Evolutionary conservation across 2,797 vertebrate species (phyloP), one percentile per base, ranked within the genome.

Genomic region (Chelon auratus): DNA sequence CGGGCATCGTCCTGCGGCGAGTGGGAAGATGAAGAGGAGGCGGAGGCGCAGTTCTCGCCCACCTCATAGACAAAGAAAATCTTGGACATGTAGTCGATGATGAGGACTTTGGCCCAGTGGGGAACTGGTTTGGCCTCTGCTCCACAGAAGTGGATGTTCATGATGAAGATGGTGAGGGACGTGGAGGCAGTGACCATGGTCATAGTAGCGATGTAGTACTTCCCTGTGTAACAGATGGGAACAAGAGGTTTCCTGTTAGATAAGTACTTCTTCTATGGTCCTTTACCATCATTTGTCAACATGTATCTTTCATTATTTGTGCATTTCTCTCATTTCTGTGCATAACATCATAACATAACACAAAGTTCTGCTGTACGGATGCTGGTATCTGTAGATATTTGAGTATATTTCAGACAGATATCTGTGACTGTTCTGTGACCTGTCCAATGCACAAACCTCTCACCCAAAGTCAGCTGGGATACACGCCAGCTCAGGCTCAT

Each of bases 91-190:
- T 99, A 98, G 89, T 96, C 96, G 75, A 99, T 94, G 88, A 99
- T 97, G 81, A 99, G 91, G 62, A 99, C 95, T 78, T 95, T 96
- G 36, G 97, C 98, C 98, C 98, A 99, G 4, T 87, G 95, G 0
- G 98, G 98, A 55, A 99, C 97, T 1, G 98, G 97, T 79, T 95
- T 97, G 81, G 98, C 97, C 86, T 98, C 97, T 0, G 96, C 94
- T 13, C 98, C 97, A 20, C 98, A 99, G 74, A 98, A 98, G 81
- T 99, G 97, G 68, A 99, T 96, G 59, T 99, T 99, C 98, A 99
- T 99, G 84, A 99, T 97, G 91, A 99, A 98, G 85, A 99, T 99
- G 10, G 97, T 99, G 88, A 99, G 52, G 0, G 97, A 94, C 0
- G 98, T 99, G 67, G 98, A 99, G 24, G 97, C 97, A 3, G 98